Conservation (phyloP, 2,113 vertebrate genomes). For the Chaenocephalus aceratus region DNA sequence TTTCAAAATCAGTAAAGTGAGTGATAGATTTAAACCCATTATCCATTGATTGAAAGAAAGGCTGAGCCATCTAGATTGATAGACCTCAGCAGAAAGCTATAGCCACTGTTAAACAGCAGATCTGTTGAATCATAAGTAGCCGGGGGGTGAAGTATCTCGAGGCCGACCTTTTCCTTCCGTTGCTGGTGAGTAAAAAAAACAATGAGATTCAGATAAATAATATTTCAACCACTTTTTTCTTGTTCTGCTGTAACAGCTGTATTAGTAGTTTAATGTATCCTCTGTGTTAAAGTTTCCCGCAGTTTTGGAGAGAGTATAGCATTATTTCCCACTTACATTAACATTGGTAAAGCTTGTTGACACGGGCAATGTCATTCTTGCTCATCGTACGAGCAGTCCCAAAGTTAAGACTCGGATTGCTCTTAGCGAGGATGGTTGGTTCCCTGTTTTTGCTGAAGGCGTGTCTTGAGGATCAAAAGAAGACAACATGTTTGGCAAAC, state of each 20-base stretch:
- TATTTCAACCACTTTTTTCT: not conserved
- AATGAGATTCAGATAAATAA: not conserved
- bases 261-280: not conserved
- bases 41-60: no score
- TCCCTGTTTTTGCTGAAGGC: slow-evolving; percentile 52
- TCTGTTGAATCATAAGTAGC: not conserved
- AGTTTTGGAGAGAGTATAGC: not conserved
- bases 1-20: not conserved
- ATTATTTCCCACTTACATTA: slow-evolving; percentile 27
- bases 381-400: slow-evolving; percentile 53
- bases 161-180: not conserved
- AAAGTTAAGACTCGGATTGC: not conserved
- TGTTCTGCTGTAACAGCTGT: not conserved
- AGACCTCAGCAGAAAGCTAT: no score
- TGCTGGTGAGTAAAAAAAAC: not conserved
- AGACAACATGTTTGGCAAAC: not conserved
- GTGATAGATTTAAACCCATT: no score
- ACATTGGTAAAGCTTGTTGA: slow-evolving; percentile 71
- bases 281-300: not conserved
- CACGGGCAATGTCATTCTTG: slow-evolving; percentile 45
- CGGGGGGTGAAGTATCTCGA: not conserved
- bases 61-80: no score
- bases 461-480: slow-evolving; percentile 29
- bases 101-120: not conserved
- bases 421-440: slow-evolving; percentile 57